Conservation (phyloP, 2,888 invertebrate genomes). For the Luffia ferchaultella region DNA sequence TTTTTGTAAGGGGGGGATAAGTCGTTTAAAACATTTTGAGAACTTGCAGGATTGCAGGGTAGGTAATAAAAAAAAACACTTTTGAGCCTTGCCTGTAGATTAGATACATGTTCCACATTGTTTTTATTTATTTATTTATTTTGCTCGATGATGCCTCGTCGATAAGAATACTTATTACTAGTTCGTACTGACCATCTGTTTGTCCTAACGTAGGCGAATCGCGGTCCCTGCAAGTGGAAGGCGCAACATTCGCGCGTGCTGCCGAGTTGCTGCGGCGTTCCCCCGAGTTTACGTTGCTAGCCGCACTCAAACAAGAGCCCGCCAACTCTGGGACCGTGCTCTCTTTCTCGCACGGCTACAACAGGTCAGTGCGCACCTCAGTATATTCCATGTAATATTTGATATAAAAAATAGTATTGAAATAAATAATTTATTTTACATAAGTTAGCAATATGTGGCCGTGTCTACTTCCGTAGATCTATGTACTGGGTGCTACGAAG, state of each 20-base stretch:
- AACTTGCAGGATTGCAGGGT: no score
- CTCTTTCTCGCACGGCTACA: conserved; percentile 82
- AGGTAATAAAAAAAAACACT: no score
- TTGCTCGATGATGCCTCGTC: no score
- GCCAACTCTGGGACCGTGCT: conserved; percentile 85
- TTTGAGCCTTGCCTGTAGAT: no score
- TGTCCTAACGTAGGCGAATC: conserved; percentile 67
- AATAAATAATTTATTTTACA: background rate
- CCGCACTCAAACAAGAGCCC: conserved; percentile 79
- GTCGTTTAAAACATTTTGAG: no score
- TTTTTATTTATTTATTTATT: no score
- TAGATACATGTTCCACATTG: no score
- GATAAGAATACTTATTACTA: no score
- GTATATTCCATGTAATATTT: background rate
- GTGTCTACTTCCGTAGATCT: background rate
- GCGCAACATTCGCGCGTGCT: conserved; percentile 72
- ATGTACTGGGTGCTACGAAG: background rate
- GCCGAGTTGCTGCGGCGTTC: conserved; percentile 74
- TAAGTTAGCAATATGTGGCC: background rate
- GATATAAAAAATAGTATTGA: background rate
- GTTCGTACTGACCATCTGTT: no score
- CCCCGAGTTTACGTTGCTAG: conserved; percentile 83
- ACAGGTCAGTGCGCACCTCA: conserved; percentile 58
- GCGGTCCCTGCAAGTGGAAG: conserved; percentile 76
- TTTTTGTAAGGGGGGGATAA: no score